These are phyloP conservation scores for Nycteola revayana DNA, from an alignment of 2,888 invertebrate genomes.

Conservation along the genomic window DNA sequence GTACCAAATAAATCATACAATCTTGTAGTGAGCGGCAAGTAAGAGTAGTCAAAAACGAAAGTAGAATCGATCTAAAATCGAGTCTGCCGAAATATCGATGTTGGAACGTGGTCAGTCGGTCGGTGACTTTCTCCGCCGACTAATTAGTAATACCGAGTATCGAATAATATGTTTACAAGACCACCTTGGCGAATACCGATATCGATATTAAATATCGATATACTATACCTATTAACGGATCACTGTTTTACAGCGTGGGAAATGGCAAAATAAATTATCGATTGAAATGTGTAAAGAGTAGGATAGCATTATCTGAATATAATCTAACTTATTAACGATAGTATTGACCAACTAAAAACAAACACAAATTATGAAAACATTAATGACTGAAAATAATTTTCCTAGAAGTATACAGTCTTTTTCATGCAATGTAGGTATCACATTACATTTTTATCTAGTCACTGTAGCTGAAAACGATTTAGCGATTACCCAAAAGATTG, in stretches of 20 bases:
- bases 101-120: conserved; percentile 78
- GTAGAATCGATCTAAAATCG: conserved; percentile 79
- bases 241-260: too few species aligned
- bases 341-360: too few species aligned
- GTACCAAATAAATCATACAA: conserved; percentile 60
- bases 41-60: conserved; percentile 81
- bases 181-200: conserved; percentile 56
- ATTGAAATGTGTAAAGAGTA: too few species aligned
- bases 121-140: conserved; percentile 74
- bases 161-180: conserved; percentile 63
- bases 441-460: neutral
- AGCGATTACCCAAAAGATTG: conserved; percentile 17
- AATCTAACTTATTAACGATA: too few species aligned
- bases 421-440: neutral
- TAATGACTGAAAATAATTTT: too few species aligned
- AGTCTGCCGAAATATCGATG: conserved; percentile 70
- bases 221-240: conserved; percentile 29
- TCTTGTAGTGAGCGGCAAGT: conserved; percentile 61
- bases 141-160: conserved; percentile 72
- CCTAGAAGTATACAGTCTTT: too few species aligned
- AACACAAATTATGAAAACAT: too few species aligned
- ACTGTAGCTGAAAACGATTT: neutral
- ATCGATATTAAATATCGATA: conserved; percentile 53
- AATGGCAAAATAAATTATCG: too few species aligned
- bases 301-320: too few species aligned